Evolutionary conservation across 2,888 invertebrate species (phyloP).

Genomic region (Synanthedon andrenaeformis): DNA sequence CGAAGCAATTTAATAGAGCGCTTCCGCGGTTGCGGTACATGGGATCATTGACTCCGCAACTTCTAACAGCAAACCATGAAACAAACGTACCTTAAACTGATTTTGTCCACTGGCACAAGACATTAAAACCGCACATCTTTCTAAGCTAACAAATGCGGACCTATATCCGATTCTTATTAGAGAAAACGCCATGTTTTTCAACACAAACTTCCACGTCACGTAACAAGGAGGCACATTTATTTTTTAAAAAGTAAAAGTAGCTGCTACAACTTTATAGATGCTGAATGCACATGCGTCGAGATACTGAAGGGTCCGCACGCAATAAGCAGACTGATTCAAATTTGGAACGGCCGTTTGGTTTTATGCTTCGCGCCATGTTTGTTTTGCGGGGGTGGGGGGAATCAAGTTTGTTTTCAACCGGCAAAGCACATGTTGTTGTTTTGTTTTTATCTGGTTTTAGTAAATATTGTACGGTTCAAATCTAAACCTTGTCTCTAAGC

Average conservation of each 20-base stretch:
- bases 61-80: constrained; percentile 2
- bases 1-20: not conserved
- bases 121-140: constrained; percentile 41
- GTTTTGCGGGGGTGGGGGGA: constrained; percentile 18
- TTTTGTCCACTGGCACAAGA: constrained; percentile 36
- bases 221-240: constrained; percentile 9
- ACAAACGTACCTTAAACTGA: constrained; percentile 45
- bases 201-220: constrained; percentile 8
- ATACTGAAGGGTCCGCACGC: constrained; percentile 9
- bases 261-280: constrained; percentile 3
- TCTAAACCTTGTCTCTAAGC: not conserved
- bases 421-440: constrained; percentile 15
- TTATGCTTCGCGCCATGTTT: constrained; percentile 23
- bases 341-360: constrained; percentile 35
- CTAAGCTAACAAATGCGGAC: constrained; percentile 36
- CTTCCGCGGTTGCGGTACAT: not conserved
- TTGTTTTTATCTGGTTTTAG: constrained; percentile 3
- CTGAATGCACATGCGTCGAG: constrained; percentile 4
- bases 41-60: constrained; percentile 7
- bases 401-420: constrained; percentile 28
- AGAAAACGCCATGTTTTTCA: constrained; percentile 56
- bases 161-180: constrained; percentile 50
- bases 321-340: constrained; percentile 29
- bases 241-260: constrained; percentile 8
- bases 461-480: not conserved